These are phyloP conservation scores for Mercenaria mercenaria DNA, from an alignment of 1,140 invertebrate species.

Conservation along the genomic window DNA sequence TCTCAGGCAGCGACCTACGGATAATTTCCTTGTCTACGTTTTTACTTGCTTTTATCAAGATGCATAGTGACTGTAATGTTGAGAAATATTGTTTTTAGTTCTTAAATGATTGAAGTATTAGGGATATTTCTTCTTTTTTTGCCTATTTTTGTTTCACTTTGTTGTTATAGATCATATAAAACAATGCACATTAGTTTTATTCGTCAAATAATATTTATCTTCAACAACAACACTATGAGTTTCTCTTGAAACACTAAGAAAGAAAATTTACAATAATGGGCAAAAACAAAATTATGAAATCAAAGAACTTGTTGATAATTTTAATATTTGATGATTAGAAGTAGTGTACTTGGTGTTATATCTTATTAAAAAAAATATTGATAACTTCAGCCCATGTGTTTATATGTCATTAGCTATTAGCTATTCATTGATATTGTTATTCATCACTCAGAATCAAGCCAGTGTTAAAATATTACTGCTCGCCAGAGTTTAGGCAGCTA, in stretches of 20 bases:
- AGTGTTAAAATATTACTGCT: constrained; percentile 29
- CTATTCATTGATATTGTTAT: constrained; percentile 61
- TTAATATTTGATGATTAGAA: background rate
- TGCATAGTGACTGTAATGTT: background rate
- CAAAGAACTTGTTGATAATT: background rate
- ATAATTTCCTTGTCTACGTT: background rate
- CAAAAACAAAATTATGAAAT: background rate
- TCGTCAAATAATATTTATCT: background rate
- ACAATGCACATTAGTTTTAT: constrained; percentile 25
- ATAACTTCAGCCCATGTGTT: constrained; percentile 65
- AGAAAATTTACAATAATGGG: background rate
- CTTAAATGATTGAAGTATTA: constrained; percentile 58
- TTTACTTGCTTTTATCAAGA: constrained; percentile 11
- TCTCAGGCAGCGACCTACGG: background rate
- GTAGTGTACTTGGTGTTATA: constrained; percentile 46
- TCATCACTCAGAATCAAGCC: constrained; percentile 58
- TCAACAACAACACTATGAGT: too few species aligned
- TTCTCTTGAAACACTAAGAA: too few species aligned
- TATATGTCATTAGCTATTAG: constrained; percentile 41
- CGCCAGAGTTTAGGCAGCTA: background rate
- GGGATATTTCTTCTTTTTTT: constrained; percentile 35
- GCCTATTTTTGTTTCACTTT: constrained; percentile 63
- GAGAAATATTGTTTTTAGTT: constrained; percentile 9
- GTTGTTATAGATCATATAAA: constrained; percentile 67
- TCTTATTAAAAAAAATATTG: constrained; percentile 60